Evolutionary conservation across 2,113 vertebrate genomes (phyloP).

Genomic region (Calidris pygmaea): DNA sequence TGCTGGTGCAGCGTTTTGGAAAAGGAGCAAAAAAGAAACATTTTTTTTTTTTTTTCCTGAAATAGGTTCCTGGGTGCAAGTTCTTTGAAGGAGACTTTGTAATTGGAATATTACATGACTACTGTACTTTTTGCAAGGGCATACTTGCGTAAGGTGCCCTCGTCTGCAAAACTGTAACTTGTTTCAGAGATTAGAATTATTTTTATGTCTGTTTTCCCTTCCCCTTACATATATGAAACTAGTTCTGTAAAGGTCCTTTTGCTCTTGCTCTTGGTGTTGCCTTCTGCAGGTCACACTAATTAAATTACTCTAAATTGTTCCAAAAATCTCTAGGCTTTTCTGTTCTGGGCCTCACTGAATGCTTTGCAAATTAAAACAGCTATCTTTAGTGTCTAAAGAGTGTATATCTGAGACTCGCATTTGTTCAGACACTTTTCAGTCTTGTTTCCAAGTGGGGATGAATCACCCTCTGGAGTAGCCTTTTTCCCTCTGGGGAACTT

Average conservation of each 20-base stretch:
- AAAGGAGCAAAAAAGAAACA: neutral
- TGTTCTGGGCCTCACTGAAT: neutral
- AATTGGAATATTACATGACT: neutral
- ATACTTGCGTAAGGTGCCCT: neutral
- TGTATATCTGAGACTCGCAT: neutral
- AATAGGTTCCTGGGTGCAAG: neutral
- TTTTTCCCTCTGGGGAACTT: neutral
- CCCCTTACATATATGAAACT: neutral
- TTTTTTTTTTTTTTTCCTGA: neutral
- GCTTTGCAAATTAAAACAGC: neutral
- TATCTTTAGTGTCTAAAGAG: neutral
- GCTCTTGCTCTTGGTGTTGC: neutral
- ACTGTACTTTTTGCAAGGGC: neutral
- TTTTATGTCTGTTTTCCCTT: neutral
- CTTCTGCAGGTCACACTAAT: neutral
- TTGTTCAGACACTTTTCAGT: neutral
- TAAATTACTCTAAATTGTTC: neutral
- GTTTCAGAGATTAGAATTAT: neutral
- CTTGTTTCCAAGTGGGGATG: neutral
- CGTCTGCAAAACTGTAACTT: neutral
- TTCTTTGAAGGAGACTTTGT: neutral
- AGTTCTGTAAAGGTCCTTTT: neutral
- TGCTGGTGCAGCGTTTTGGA: neutral
- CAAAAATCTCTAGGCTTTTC: neutral
- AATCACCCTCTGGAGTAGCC: neutral